Evolutionary conservation across 2,888 invertebrate genomes (phyloP), one percentile per base, ranked within the genome.

Genomic region (Andrena camellia): DNA sequence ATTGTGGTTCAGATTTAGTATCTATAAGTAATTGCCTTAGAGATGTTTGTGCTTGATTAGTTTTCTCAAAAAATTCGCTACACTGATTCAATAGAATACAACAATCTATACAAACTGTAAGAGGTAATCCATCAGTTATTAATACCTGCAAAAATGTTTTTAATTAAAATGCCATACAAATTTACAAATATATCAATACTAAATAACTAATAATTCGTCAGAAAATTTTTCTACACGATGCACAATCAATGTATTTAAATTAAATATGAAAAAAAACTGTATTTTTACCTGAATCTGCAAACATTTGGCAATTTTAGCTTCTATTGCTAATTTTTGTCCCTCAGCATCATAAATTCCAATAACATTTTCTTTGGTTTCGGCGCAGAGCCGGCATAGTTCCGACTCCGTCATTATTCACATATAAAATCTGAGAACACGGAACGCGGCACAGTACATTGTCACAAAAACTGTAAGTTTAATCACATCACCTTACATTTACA

Each of bases 351-450:
- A 94, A 81, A 95, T 94, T 54, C 94, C 94, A 79, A 94, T 91
- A 68, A 93, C 90, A 75, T 90, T 92, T 57, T 94, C 92, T 85
- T 94, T 94, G 73, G 92, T 90, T 86, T 94, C 93, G 89, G 94
- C 94, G 88, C 95, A 94, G 60, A 95, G 93, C 90, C 95, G 94
- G 91, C 95, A 95, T 63, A 94, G 89, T 81, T 92, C 92, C 60
- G 88, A 84, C 76, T 90, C 90, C 70, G 92, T 89, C 92, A 93
- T 93, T 85, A 86, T 90, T 84, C 77, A 82, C 71, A 57, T 68
- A 70, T 60, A 68, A 79, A 79, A 78, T 70, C 76, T 62, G 62
- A 75, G 66, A 69, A 60, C 59, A 71, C 35, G 68, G 74, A 63
- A 68, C 63, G 52, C 68, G 70, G 62, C 60, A 78, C 71, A 26